phyloP scores from a whole-genome alignment of 2,797 vertebrate species.

The Poeciliopsis turneri region DNA sequence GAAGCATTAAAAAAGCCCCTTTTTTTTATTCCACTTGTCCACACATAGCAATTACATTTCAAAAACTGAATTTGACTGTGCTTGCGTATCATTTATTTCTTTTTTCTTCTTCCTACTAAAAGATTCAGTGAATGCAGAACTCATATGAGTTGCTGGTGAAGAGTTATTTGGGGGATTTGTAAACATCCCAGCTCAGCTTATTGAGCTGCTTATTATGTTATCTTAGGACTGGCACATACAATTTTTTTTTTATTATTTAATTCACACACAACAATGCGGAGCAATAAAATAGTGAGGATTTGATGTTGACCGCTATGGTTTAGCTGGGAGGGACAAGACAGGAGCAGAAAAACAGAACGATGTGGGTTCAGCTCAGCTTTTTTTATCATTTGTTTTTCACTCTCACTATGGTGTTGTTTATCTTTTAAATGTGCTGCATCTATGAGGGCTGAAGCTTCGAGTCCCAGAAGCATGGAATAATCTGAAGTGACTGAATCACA shows the following conservation, averaged over 20 bases:
- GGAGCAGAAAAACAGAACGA: constrained; percentile 15
- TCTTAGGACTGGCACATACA: constrained; percentile 51
- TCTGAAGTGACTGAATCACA: constrained; percentile 63
- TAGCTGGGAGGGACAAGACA: constrained; percentile 25
- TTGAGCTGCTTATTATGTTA: constrained; percentile 57
- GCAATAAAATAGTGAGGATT: constrained; percentile 52
- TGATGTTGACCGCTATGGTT: constrained; percentile 55
- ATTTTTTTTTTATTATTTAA: constrained; percentile 58
- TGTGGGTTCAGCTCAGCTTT: constrained; percentile 28
- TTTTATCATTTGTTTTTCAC: constrained; percentile 39
- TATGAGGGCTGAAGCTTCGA: constrained; percentile 48
- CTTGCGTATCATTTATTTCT: constrained; percentile 25
- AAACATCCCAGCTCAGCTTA: constrained; percentile 70
- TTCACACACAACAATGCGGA: constrained; percentile 38
- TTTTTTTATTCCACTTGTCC: constrained; percentile 60
- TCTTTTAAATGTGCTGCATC: constrained; percentile 57
- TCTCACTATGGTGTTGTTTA: constrained; percentile 48
- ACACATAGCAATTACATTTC: constrained; percentile 60
- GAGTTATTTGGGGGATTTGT: constrained; percentile 74
- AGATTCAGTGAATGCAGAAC: constrained; percentile 74
- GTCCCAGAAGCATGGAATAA: constrained; percentile 55
- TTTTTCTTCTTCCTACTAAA: constrained; percentile 50
- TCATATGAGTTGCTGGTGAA: constrained; percentile 57
- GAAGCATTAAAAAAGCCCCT: constrained; percentile 44
- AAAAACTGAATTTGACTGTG: constrained; percentile 60